Percentiles rank a stretch among this genome's conserved stretches.
Evolutionary conservation across 1,140 invertebrate species (phyloP).

Genomic region (Patella vulgata): DNA sequence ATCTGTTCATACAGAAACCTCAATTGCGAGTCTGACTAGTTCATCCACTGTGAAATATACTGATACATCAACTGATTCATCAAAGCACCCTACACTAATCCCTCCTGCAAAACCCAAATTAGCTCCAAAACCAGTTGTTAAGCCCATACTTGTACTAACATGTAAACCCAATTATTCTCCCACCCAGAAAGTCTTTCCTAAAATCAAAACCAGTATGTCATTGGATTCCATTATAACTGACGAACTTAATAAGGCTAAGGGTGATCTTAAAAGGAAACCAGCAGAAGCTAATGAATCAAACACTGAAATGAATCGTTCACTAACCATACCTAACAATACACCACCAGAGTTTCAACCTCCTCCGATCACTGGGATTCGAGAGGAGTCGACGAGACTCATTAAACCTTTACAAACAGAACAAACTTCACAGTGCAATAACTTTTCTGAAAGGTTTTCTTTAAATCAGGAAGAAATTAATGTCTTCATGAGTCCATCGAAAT

Average conservation of each 20-base stretch:
- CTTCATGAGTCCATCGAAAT: no score
- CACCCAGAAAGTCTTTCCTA: slow-evolving; percentile 7
- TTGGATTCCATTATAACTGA: slow-evolving; percentile 33
- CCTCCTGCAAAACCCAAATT: slow-evolving; percentile 41
- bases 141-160: slow-evolving; percentile 35
- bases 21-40: no score
- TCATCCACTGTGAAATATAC: no score
- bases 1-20: no score
- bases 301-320: slow-evolving; percentile 4
- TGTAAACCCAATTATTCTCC: slow-evolving; percentile 1
- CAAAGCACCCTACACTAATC: no score
- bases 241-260: slow-evolving; percentile 29
- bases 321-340: slow-evolving; percentile 1
- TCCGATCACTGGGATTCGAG: background rate
- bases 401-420: no score
- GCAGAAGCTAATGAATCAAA: slow-evolving; percentile 3
- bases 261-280: no score
- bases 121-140: slow-evolving; percentile 47
- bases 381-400: no score
- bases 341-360: background rate
- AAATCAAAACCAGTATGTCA: slow-evolving; percentile 8
- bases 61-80: no score
- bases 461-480: no score
- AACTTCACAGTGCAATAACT: no score
- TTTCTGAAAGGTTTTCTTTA: no score